Conservation (phyloP, 2,113 vertebrate species). For the Corythornis cristatus region DNA sequence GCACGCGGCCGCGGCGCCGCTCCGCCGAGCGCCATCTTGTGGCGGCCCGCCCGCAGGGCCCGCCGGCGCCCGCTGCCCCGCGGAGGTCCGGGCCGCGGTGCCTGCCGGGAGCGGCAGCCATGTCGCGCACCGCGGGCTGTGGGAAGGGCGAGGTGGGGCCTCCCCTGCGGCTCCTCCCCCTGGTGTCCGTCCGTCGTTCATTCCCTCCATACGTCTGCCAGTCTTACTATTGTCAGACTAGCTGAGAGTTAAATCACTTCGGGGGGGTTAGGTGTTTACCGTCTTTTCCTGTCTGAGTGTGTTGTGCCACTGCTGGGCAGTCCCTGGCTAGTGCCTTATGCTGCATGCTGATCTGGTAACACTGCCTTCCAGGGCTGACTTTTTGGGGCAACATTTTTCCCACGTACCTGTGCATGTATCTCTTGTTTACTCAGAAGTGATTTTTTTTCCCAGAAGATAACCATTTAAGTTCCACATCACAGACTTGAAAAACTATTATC, state of each 20-base stretch:
- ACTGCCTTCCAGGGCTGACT: not conserved
- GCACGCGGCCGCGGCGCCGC: not conserved
- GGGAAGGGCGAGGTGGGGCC: not conserved
- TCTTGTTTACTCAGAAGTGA: not conserved
- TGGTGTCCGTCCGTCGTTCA: rapidly evolving
- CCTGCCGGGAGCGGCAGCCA: constrained; percentile 54
- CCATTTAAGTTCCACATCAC: not conserved
- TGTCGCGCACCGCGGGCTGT: not conserved
- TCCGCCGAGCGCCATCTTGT: constrained; percentile 32
- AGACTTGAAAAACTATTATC: not conserved
- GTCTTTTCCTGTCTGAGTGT: rapidly evolving
- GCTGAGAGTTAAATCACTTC: rapidly evolving
- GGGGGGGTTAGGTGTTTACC: not conserved
- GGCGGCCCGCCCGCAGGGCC: not conserved
- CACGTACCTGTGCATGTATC: rapidly evolving
- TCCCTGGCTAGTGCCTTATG: rapidly evolving
- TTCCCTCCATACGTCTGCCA: rapidly evolving
- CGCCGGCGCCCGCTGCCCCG: not conserved
- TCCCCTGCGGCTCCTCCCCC: rapidly evolving
- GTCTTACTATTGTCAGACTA: rapidly evolving
- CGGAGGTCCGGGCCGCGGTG: not conserved
- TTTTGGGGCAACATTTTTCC: not conserved
- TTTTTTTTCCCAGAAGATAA: not conserved
- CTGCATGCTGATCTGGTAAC: not conserved
- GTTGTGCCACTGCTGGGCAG: not conserved